Evolutionary conservation across 2,113 vertebrate species (phyloP).

Genomic region (Aramus guarauna): DNA sequence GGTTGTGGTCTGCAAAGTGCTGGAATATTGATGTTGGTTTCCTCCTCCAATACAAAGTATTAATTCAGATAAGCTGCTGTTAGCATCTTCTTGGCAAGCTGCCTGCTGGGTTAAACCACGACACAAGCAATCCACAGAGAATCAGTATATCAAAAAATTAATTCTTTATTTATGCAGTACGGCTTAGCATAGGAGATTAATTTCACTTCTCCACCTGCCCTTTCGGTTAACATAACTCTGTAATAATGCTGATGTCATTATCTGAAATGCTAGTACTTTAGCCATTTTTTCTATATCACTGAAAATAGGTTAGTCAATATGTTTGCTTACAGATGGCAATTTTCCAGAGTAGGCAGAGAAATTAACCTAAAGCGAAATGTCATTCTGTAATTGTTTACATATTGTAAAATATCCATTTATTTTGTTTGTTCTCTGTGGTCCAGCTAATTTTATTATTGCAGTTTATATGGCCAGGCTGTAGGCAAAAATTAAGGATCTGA

Average conservation of each 20-base stretch:
- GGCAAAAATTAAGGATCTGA: background rate
- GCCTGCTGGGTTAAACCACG: no score
- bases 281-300: background rate
- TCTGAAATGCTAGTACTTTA: background rate
- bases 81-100: slow-evolving; percentile 19
- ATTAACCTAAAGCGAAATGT: slow-evolving; percentile 8
- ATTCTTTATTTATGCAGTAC: background rate
- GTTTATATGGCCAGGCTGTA: background rate
- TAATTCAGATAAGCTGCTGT: slow-evolving; percentile 3
- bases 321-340: background rate
- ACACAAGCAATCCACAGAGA: background rate
- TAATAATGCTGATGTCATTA: slow-evolving; percentile 18
- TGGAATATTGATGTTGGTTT: background rate
- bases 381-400: background rate
- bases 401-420: background rate
- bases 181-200: background rate
- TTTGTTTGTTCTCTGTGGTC: background rate
- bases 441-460: background rate
- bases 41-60: background rate
- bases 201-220: slow-evolving; percentile 23
- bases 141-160: background rate
- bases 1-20: background rate
- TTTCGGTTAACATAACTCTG: background rate
- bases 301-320: background rate
- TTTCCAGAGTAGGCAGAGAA: background rate